phyloP scores from a whole-genome alignment of 2,888 invertebrate species.

The Lasioglossum morio region DNA sequence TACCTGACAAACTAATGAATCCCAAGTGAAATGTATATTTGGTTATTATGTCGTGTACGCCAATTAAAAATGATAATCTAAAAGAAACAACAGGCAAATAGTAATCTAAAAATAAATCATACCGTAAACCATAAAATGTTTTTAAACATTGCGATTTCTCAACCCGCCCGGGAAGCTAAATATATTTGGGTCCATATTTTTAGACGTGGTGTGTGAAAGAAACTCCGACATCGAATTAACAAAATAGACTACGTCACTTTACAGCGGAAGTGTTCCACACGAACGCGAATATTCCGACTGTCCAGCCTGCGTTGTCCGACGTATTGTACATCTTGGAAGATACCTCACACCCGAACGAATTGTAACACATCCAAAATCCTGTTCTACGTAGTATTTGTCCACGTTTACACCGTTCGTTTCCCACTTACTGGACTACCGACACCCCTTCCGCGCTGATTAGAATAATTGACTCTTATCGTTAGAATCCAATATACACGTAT shows the following conservation, averaged over 20 bases:
- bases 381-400: constrained; percentile 53
- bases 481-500: constrained; percentile 65
- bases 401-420: constrained; percentile 54
- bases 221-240: neutral
- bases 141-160: neutral
- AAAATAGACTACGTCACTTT: neutral
- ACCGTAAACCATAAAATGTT: too few species aligned
- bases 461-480: constrained; percentile 72
- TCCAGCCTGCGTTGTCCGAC: constrained; percentile 58
- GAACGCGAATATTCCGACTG: constrained; percentile 38
- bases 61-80: neutral
- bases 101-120: too few species aligned
- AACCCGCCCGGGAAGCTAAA: neutral
- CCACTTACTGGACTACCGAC: constrained; percentile 42
- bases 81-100: neutral
- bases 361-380: constrained; percentile 65
- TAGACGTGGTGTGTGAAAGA: neutral
- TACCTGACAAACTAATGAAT: neutral
- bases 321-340: constrained; percentile 75
- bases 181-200: neutral
- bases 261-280: neutral
- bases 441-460: constrained; percentile 56
- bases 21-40: too few species aligned
- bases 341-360: constrained; percentile 72
- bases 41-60: too few species aligned